A percentile compares a stretch with the other conserved stretches of the same genome.
Conservation (phyloP, 64 coral and sea anemone genomes). For the Astreopora myriophthalma region DNA sequence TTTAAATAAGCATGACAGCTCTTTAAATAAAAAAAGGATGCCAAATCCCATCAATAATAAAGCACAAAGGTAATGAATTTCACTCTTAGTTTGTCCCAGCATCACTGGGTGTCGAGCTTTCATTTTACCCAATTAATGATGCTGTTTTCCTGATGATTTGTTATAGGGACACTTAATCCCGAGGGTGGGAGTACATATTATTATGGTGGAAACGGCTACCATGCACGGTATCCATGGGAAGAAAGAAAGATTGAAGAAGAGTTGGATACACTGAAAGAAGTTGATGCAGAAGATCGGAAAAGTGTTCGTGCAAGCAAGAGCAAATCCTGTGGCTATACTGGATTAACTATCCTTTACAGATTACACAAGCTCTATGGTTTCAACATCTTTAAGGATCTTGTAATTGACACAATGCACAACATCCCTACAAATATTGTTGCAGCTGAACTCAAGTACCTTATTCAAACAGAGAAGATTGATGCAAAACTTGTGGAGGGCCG, state of each 20-base stretch:
- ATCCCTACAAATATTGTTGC: slow-evolving; percentile 34
- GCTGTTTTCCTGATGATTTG: neutral
- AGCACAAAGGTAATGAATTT: too few relatives aligned
- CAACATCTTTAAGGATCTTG: neutral
- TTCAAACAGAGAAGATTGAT: slow-evolving; percentile 35
- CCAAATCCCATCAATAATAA: too few relatives aligned
- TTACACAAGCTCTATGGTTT: neutral
- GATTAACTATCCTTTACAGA: neutral
- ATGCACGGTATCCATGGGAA: neutral
- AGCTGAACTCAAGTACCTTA: slow-evolving; percentile 15
- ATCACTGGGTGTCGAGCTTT: too few relatives aligned
- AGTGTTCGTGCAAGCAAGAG: neutral
- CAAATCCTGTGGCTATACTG: neutral
- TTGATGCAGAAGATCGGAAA: neutral
- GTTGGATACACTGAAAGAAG: neutral
- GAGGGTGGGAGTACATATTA: neutral
- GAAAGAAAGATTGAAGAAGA: neutral
- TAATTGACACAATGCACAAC: neutral
- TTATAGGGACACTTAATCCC: neutral
- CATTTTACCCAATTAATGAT: too few relatives aligned
- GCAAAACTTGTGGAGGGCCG: neutral
- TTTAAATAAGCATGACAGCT: too few relatives aligned
- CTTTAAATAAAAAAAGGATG: too few relatives aligned
- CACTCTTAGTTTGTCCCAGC: too few relatives aligned
- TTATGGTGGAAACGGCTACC: neutral